Conservation (phyloP, 2,888 invertebrate genomes). For the Caenorhabditis sp. region DNA sequence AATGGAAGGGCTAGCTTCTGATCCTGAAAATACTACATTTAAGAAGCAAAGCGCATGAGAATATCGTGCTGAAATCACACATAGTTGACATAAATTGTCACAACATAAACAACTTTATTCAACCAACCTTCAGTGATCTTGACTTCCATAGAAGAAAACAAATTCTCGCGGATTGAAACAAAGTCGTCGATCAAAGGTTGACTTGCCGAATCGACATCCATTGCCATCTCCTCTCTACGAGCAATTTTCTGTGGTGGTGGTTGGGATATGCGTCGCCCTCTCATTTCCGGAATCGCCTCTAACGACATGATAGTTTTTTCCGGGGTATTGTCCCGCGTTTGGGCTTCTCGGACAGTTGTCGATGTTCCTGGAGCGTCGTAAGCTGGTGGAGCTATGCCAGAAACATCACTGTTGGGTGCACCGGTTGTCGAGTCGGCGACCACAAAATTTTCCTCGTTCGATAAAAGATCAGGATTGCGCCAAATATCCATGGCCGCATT, state of each 20-base stretch:
- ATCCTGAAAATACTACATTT: no score
- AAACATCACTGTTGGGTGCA: conserved; percentile 38
- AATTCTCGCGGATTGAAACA: no score
- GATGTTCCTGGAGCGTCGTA: conserved; percentile 6
- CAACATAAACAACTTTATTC: no score
- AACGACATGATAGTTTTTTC: no score
- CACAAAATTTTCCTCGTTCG: conserved; percentile 14
- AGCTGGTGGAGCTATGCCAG: conserved; percentile 33
- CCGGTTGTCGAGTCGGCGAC: conserved; percentile 13
- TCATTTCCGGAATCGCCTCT: no score
- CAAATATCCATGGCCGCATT: conserved; percentile 12
- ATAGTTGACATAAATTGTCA: no score
- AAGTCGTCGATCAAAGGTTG: neutral
- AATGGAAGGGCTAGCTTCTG: neutral
- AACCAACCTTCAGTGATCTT: no score
- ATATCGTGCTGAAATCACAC: no score
- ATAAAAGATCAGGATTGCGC: neutral
- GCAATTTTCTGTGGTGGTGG: neutral
- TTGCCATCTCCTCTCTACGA: neutral
- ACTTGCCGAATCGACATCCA: neutral
- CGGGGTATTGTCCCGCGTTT: conserved; percentile 25
- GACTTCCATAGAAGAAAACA: no score
- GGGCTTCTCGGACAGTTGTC: neutral
- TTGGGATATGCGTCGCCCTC: no score
- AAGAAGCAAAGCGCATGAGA: no score